Evolutionary conservation across 2,888 invertebrate species (phyloP).

Genomic region (Spodoptera exigua): DNA sequence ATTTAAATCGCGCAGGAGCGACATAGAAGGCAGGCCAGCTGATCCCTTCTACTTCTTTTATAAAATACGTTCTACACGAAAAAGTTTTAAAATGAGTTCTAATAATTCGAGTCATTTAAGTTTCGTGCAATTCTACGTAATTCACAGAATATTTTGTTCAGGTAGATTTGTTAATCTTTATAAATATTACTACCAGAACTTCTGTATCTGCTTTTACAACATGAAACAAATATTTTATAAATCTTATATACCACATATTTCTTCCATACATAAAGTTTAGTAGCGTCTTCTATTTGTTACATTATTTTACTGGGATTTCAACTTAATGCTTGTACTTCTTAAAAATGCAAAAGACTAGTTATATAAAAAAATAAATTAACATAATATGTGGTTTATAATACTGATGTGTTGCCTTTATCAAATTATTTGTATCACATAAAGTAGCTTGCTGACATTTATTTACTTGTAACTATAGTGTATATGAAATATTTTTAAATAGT

Average conservation of each 20-base stretch:
- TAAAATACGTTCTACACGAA: conserved; percentile 21
- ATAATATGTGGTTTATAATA: conserved; percentile 76
- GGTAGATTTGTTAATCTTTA: conserved; percentile 5
- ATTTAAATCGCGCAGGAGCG: conserved; percentile 27
- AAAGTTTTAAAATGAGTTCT: conserved; percentile 13
- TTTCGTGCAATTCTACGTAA: conserved; percentile 14
- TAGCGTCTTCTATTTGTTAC: conserved; percentile 11
- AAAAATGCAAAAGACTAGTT: conserved; percentile 70
- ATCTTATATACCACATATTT: conserved; percentile 70
- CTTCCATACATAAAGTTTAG: conserved; percentile 27
- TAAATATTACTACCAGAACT: conserved; percentile 8
- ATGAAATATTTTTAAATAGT: conserved; percentile 8
- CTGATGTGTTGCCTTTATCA: conserved; percentile 70
- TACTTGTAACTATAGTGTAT: conserved; percentile 13
- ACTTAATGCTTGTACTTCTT: conserved; percentile 46
- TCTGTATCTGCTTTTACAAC: conserved; percentile 61
- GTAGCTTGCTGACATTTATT: conserved; percentile 45
- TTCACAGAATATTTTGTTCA: conserved; percentile 17
- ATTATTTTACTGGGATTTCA: conserved; percentile 33
- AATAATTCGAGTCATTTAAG: conserved; percentile 19
- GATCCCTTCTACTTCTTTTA: conserved; percentile 37
- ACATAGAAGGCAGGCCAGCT: conserved; percentile 49
- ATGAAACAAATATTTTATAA: conserved; percentile 56
- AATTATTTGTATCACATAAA: conserved; percentile 60
- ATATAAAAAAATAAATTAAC: conserved; percentile 51